Conservation (phyloP, 2,797 vertebrate species). For the Austrolebias charrua region DNA sequence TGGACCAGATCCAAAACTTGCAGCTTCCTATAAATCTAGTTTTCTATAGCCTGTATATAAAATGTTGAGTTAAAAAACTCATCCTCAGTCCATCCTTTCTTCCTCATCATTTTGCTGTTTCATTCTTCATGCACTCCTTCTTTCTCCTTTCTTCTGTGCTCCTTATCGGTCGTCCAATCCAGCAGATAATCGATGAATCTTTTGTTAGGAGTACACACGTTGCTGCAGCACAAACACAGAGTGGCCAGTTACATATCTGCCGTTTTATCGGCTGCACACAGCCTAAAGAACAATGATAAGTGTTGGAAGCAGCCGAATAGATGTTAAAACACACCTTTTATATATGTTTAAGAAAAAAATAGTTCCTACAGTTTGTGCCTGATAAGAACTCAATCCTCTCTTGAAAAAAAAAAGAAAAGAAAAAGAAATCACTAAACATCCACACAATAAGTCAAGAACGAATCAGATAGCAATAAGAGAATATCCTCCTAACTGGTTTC, state of each 20-base stretch:
- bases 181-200: conserved; percentile 27
- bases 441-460: conserved; percentile 26
- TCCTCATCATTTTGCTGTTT: background rate
- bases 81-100: background rate
- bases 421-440: conserved; percentile 11
- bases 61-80: no score
- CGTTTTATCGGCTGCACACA: conserved; percentile 10
- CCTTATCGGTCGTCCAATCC: conserved; percentile 5
- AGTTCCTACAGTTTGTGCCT: conserved; percentile 10
- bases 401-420: conserved; percentile 1
- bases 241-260: conserved; percentile 6
- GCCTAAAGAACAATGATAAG: conserved; percentile 34
- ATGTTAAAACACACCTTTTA: conserved; percentile 17
- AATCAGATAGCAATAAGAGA: conserved; percentile 31
- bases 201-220: conserved; percentile 7
- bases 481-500: conserved; percentile 15
- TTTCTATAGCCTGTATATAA: no score
- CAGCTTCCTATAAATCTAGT: no score
- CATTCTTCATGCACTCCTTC: no score
- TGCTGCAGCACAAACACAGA: conserved; percentile 4
- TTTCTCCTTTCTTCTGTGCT: conserved; percentile 6
- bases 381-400: conserved; percentile 18
- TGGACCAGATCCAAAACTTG: no score
- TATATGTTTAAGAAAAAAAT: background rate
- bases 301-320: conserved; percentile 22